Evolutionary conservation across 2,888 invertebrate genomes (phyloP).

Genomic region (Sympetrum striolatum): DNA sequence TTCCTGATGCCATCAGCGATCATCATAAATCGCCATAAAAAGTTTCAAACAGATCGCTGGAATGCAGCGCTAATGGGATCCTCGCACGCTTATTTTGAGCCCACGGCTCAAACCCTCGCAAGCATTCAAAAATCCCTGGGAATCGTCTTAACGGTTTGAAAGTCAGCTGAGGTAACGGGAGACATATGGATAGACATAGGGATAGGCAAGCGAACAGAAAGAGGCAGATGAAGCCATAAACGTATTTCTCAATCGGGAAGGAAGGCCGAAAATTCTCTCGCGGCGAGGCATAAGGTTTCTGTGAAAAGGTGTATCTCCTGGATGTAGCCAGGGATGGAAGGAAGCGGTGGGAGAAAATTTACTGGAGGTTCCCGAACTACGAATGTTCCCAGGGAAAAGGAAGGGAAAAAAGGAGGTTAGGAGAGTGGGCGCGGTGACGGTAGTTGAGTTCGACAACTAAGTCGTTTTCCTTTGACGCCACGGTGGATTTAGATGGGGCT

Average conservation of each 20-base stretch:
- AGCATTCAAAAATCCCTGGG: too few relatives aligned
- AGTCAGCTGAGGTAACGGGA: too few relatives aligned
- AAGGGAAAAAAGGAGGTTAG: neutral
- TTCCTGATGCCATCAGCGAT: too few relatives aligned
- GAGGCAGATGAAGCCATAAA: neutral
- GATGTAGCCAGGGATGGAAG: neutral
- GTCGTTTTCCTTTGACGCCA: conserved; percentile 32
- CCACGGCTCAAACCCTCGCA: too few relatives aligned
- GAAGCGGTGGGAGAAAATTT: neutral
- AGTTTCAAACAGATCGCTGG: too few relatives aligned
- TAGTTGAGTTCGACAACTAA: conserved; percentile 29
- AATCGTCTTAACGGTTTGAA: too few relatives aligned
- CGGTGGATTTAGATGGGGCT: conserved; percentile 27
- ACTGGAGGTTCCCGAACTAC: neutral
- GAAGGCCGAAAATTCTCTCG: neutral
- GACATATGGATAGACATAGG: too few relatives aligned
- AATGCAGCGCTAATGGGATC: too few relatives aligned
- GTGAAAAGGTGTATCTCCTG: neutral
- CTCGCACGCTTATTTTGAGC: too few relatives aligned
- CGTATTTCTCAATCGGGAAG: neutral
- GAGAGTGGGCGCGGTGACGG: conserved; percentile 14
- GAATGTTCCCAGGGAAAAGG: neutral
- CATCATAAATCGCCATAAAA: too few relatives aligned
- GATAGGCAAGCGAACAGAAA: neutral
- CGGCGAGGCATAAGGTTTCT: conserved; percentile 6